These are phyloP conservation scores for Sorex fumeus DNA, from an alignment of 2,113 vertebrate species.

Conservation along the genomic window DNA sequence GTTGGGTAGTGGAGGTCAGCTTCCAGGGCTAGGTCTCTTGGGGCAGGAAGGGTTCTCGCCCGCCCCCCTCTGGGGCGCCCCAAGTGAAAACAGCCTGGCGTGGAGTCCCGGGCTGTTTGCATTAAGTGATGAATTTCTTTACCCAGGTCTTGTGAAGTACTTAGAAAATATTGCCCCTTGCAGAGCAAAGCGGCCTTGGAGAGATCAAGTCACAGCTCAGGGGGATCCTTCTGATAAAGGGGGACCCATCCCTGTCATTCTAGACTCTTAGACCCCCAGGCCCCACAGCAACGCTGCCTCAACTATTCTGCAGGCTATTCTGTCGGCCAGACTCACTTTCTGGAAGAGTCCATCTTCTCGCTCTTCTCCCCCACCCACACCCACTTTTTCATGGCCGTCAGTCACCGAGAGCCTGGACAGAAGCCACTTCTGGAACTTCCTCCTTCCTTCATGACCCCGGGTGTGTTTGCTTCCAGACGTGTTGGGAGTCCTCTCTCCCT, in stretches of 20 bases:
- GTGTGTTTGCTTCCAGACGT: background rate
- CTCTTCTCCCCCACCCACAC: slow-evolving; percentile 8
- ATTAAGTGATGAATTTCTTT: slow-evolving; percentile 21
- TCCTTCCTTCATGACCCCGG: slow-evolving; percentile 38
- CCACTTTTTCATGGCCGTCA: background rate
- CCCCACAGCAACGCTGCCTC: background rate
- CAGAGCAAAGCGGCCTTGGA: background rate
- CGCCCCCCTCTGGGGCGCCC: no score
- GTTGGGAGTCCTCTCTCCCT: slow-evolving; percentile 17
- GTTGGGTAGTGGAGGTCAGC: no score
- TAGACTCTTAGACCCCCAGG: background rate
- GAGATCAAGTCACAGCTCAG: background rate
- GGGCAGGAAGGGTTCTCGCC: no score
- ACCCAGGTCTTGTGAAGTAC: slow-evolving; percentile 24
- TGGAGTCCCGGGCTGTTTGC: background rate
- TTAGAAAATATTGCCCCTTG: slow-evolving; percentile 27
- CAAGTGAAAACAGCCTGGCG: no score
- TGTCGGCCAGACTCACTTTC: no score
- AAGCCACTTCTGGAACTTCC: background rate
- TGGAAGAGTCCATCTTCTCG: background rate
- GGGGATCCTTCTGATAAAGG: background rate
- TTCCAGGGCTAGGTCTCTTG: no score
- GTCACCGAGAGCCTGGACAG: background rate
- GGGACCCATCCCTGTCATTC: background rate
- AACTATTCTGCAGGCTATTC: background rate